Evolutionary conservation across 2,113 vertebrate genomes (phyloP), one percentile per base, ranked within the genome.

Genomic region (Paramormyrops kingsleyae): DNA sequence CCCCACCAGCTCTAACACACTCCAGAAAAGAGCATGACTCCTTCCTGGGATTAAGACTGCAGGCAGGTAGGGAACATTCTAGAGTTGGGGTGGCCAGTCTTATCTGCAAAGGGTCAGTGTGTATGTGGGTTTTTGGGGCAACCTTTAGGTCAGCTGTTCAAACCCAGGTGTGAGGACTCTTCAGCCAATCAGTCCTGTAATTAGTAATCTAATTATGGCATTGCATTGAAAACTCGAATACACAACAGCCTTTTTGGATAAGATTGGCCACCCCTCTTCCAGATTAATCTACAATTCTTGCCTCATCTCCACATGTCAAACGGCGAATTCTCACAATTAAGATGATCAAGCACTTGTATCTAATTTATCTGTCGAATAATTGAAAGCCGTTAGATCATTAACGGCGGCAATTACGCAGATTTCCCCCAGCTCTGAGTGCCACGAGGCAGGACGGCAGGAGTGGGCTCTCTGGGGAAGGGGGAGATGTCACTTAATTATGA

Each of bases 361-460:
- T 46, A 53, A 89, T 46, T 89, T 80, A 46, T 62, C 50, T 24
- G 13, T 53, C 44, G 53, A 85, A 89, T 89, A 85, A 89, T 89
- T 84, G 47, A 85, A 89, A 84, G 74, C 74, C 39, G 46, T 89
- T 89, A 89, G 89, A 89, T 89, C 53, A 62, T 89, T 89, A 89
- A 85, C 42, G 42, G 42, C 7, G 5, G 77, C 77, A 59, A 89
- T 89, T 89, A 89, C 21, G 2, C 12, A 7, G 89, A 85, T 89
- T 89, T 62, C 80, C 89, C 80, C 85, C 80, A 85, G 89, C 77
- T 56, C 80, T 15, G 50, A 62, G 50, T 12, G 80, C 80, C 6
- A 10, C 3, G 12, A 59, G 77, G 80, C 53, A 85, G 89, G 35
- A 31, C 27, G 39, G 27, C 24, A 50, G 35, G 74, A 44, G 19